These are phyloP conservation scores for Neomorphus geoffroyi DNA, from an alignment of 2,797 vertebrate genomes.

Conservation along the genomic window DNA sequence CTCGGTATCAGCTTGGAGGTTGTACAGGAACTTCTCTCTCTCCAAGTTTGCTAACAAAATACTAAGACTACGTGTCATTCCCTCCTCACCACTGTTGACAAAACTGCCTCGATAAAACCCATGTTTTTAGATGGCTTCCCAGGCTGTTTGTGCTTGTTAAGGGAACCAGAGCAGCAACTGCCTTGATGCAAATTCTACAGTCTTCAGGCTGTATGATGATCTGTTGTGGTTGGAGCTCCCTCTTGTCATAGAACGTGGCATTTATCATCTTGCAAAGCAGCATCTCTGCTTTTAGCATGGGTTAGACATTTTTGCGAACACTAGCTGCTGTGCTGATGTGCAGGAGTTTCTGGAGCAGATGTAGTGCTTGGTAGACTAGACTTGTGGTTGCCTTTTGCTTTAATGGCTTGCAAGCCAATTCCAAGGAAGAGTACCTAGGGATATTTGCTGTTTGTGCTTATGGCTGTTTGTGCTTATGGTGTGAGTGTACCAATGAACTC, in stretches of 20 bases:
- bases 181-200: background rate
- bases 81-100: background rate
- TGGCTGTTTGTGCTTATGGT: background rate
- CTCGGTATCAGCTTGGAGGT: background rate
- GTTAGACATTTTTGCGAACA: background rate
- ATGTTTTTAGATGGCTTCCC: background rate
- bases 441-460: too few relatives aligned
- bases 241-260: background rate
- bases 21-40: background rate
- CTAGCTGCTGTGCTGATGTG: background rate
- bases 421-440: background rate
- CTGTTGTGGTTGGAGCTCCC: background rate
- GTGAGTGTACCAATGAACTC: background rate
- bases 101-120: background rate
- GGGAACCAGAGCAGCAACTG: background rate
- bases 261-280: background rate
- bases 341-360: background rate
- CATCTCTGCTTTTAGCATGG: background rate
- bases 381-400: background rate
- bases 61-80: background rate
- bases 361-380: background rate
- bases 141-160: background rate
- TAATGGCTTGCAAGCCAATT: background rate
- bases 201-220: background rate
- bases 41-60: background rate